Evolutionary conservation across 2,888 invertebrate genomes (phyloP), one percentile per base, ranked within the genome.

Genomic region (Serripes groenlandicus): DNA sequence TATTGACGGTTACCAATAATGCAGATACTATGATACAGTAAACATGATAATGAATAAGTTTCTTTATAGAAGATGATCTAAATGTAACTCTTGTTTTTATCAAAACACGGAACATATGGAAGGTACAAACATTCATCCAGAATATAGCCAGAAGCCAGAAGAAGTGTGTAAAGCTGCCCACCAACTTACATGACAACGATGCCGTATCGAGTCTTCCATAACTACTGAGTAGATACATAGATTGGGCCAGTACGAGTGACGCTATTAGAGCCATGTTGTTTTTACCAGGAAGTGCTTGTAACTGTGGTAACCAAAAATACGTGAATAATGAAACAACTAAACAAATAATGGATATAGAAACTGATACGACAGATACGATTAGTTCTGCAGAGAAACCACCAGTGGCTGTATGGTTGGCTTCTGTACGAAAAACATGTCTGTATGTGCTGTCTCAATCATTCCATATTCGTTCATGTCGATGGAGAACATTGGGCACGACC

Each of bases 71-170:
- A 3, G 42, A 68, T 28, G n/a, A 35, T 1, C 37, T 42, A 4
- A 64, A n/a, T n/a, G n/a, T 54, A 1, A 37, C n/a, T 37, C 60
- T 70, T 3, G 62, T 73, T 21, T 56, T 71, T 9, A 68, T 35
- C 58, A 83, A 73, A 77, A 80, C n/a, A n/a, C n/a, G n/a, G n/a
- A n/a, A n/a, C 75, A 83, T 74, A 32, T 83, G 78, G 26, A 79
- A 76, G 1, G 78, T 79, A 42, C 83, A 83, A 15, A 77, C 58
- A n/a, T 58, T 58, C 79, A 77, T 77, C 66, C 78, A 78, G 30
- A 66, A 72, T 34, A 72, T 52, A 0, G 80, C 35, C 26, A 76
- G 7, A 7, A 84, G 74, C 83, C 80, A 80, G 28, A 78, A 72
- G 30, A 80, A 80, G 35, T 84, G 83, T 5, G 74, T 68, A 4